phyloP scores from a whole-genome alignment of 1,140 invertebrate species.

The Idris sp. region DNA sequence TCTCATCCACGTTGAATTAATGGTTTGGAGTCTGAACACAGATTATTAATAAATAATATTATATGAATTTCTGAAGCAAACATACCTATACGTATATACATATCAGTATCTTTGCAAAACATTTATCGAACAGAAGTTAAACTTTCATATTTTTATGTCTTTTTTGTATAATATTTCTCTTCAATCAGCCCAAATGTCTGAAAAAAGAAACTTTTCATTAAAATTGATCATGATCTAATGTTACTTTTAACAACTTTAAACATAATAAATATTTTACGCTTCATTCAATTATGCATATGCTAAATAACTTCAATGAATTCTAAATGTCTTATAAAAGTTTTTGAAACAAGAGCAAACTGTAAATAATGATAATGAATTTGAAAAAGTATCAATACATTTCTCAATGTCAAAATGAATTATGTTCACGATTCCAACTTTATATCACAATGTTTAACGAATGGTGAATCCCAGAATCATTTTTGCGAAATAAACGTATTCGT shows the following conservation, averaged over 20 bases:
- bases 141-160: conserved; percentile 23
- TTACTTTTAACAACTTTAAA: no score
- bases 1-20: conserved; percentile 23
- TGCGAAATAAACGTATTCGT: conserved; percentile 12
- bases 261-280: no score
- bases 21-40: background rate
- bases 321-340: no score
- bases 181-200: no score
- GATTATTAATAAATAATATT: conserved; percentile 35
- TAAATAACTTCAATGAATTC: no score
- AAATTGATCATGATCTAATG: no score
- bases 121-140: conserved; percentile 9
- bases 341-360: conserved; percentile 8
- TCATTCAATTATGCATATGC: no score
- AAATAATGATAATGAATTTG: conserved; percentile 38
- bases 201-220: no score
- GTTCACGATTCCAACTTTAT: conserved; percentile 23
- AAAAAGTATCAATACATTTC: conserved; percentile 40
- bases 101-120: no score
- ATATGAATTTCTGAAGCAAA: background rate
- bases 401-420: conserved; percentile 49
- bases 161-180: no score
- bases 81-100: background rate
- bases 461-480: conserved; percentile 33
- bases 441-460: conserved; percentile 36